Evolutionary conservation across 2,797 vertebrate species (phyloP).

Genomic region (Leptoclinus maculatus): DNA sequence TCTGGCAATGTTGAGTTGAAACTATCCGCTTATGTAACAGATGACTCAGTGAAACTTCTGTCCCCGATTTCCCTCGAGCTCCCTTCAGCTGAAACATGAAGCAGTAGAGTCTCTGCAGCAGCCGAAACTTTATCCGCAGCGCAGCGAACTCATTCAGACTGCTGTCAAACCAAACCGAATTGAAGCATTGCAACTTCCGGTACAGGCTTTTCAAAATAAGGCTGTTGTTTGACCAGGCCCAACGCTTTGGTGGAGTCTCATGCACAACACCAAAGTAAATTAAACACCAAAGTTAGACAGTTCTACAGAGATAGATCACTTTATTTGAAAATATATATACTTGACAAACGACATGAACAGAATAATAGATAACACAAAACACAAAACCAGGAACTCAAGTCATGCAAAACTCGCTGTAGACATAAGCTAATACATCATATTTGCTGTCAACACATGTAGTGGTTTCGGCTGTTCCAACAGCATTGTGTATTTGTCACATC

Average conservation of each 20-base stretch:
- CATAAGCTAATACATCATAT: too few relatives aligned
- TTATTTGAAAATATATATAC: neutral
- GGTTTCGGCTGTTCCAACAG: neutral
- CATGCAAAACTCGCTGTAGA: neutral
- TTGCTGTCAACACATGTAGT: neutral
- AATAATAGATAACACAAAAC: neutral
- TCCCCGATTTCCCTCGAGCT: slow-evolving; percentile 21
- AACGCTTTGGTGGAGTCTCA: neutral
- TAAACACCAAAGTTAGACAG: neutral
- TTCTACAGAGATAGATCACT: neutral
- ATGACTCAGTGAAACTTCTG: neutral
- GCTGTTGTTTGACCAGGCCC: neutral
- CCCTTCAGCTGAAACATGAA: slow-evolving; percentile 52
- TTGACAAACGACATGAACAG: neutral
- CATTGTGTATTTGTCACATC: slow-evolving; percentile 5
- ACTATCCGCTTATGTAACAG: neutral
- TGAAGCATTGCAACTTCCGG: neutral
- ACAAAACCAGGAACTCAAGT: neutral
- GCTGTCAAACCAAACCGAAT: neutral
- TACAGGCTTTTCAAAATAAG: slow-evolving; percentile 38
- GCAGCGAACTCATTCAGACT: slow-evolving; percentile 4
- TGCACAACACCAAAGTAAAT: neutral
- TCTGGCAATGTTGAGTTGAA: neutral
- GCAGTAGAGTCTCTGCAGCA: slow-evolving; percentile 17
- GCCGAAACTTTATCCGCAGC: slow-evolving; percentile 65